A percentile compares a stretch with the other conserved stretches of the same genome.
Conservation (phyloP, 2,113 vertebrate species). For the Ammodytes marinus region DNA sequence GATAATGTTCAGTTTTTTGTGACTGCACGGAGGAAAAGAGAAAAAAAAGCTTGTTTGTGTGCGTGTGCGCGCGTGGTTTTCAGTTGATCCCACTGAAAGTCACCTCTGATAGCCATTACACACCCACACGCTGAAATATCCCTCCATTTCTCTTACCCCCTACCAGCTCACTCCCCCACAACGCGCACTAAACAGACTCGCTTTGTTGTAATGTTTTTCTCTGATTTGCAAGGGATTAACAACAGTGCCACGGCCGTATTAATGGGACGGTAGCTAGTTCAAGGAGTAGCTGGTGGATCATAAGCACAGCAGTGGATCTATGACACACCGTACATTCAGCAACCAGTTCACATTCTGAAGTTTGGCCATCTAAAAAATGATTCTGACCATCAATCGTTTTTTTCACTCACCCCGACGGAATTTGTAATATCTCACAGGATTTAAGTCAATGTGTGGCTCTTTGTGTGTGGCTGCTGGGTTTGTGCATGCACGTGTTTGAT, state of each 20-base stretch:
- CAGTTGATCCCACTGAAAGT: conserved; percentile 80
- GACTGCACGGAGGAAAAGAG: conserved; percentile 24
- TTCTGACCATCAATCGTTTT: conserved; percentile 44
- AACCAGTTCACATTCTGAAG: conserved; percentile 28
- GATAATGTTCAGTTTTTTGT: conserved; percentile 69
- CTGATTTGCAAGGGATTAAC: conserved; percentile 73
- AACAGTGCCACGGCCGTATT: conserved; percentile 49
- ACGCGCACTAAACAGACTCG: conserved; percentile 61
- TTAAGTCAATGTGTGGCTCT: conserved; percentile 31
- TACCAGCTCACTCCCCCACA: conserved; percentile 74
- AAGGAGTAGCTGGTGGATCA: conserved; percentile 57
- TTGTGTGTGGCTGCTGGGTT: conserved; percentile 10
- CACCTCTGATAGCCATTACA: conserved; percentile 81
- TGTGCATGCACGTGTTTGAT: conserved; percentile 19
- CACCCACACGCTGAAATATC: conserved; percentile 75
- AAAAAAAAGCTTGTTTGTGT: conserved; percentile 68
- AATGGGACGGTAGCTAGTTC: conserved; percentile 56
- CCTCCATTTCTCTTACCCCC: conserved; percentile 76
- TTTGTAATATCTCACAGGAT: not conserved
- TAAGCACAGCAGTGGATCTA: conserved; percentile 63
- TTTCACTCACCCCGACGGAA: not conserved
- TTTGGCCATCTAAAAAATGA: conserved; percentile 53
- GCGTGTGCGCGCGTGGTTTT: conserved; percentile 66
- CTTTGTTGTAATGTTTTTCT: conserved; percentile 63
- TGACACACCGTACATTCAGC: not conserved